A percentile compares a stretch with the other conserved stretches of the same genome.
phyloP scores from a whole-genome alignment of 2,797 vertebrate species.

The Sebastes diploproa region DNA sequence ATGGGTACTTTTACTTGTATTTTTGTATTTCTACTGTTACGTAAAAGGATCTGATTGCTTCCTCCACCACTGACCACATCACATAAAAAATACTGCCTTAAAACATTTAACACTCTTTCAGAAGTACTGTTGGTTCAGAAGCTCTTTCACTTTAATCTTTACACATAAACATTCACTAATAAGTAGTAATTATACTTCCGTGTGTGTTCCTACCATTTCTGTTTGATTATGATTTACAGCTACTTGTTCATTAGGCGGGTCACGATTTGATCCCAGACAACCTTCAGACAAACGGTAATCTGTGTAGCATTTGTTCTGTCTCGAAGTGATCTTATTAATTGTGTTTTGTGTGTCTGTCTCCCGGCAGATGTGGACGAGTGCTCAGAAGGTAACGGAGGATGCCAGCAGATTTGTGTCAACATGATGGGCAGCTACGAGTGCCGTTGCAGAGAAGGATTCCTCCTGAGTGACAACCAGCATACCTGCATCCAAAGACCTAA shows the following conservation, averaged over 20 bases:
- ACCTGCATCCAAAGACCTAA: slow-evolving; percentile 98
- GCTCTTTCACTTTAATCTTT: not conserved
- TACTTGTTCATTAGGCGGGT: not conserved
- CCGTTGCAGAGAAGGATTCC: slow-evolving; percentile 96
- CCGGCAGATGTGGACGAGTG: slow-evolving; percentile 95
- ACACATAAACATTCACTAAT: not conserved
- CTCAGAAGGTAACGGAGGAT: slow-evolving; percentile 94
- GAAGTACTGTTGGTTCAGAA: not conserved
- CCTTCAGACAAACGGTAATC: slow-evolving; percentile 15
- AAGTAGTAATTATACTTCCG: no score
- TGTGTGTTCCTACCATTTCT: not conserved
- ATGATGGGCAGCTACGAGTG: slow-evolving; percentile 99
- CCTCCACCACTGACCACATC: not conserved
- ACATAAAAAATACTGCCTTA: not conserved
- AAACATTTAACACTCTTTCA: not conserved
- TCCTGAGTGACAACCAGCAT: slow-evolving; percentile 98
- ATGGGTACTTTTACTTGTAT: not conserved
- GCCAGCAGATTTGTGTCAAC: slow-evolving; percentile 98
- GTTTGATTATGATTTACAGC: not conserved
- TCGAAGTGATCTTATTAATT: slow-evolving; percentile 40
- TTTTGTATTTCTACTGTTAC: not conserved
- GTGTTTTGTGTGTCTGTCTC: slow-evolving; percentile 36
- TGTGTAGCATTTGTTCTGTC: slow-evolving; percentile 31
- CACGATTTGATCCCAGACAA: slow-evolving; percentile 21
- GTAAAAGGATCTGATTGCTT: not conserved